Conservation (phyloP, 2,797 vertebrate species). For the Protonibea diacanthus region DNA sequence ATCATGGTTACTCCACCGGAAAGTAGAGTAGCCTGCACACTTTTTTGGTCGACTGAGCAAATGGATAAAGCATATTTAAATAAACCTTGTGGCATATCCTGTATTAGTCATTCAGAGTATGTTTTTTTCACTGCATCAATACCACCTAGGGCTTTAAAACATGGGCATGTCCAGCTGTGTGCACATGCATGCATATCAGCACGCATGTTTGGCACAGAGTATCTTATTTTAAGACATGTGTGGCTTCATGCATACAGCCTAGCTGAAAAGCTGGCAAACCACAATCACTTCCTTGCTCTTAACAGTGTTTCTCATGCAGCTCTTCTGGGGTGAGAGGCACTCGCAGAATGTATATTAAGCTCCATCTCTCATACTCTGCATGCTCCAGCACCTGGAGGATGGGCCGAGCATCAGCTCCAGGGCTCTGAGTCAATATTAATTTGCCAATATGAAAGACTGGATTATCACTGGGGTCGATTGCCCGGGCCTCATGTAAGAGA, state of each 20-base stretch:
- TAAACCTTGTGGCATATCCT: slow-evolving; percentile 33
- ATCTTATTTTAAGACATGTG: slow-evolving; percentile 20
- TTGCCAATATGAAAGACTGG: slow-evolving; percentile 78
- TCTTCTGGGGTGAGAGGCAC: slow-evolving; percentile 50
- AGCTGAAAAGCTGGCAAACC: slow-evolving; percentile 50
- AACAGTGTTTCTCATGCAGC: slow-evolving; percentile 51
- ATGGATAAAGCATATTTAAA: slow-evolving; percentile 48
- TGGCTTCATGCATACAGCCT: slow-evolving; percentile 9
- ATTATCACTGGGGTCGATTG: slow-evolving; percentile 74
- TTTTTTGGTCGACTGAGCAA: slow-evolving; percentile 30
- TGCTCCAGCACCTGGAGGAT: slow-evolving; percentile 66
- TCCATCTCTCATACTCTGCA: slow-evolving; percentile 59
- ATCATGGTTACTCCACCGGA: slow-evolving; percentile 40
- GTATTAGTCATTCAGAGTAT: slow-evolving; percentile 45
- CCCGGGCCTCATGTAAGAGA: slow-evolving; percentile 56
- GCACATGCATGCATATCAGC: slow-evolving; percentile 37
- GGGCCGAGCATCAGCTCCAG: slow-evolving; percentile 57
- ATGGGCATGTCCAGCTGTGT: slow-evolving; percentile 38
- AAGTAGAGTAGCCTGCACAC: slow-evolving; percentile 28
- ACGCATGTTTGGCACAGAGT: slow-evolving; percentile 1
- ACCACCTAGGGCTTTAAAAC: slow-evolving; percentile 36
- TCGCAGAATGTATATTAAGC: slow-evolving; percentile 66
- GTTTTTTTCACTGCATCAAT: slow-evolving; percentile 17
- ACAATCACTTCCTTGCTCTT: slow-evolving; percentile 41
- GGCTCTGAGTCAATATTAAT: slow-evolving; percentile 78